Percentiles rank a stretch among this genome's conserved stretches.
Conservation (phyloP, 1,140 invertebrate genomes). For the Aphis gossypii region DNA sequence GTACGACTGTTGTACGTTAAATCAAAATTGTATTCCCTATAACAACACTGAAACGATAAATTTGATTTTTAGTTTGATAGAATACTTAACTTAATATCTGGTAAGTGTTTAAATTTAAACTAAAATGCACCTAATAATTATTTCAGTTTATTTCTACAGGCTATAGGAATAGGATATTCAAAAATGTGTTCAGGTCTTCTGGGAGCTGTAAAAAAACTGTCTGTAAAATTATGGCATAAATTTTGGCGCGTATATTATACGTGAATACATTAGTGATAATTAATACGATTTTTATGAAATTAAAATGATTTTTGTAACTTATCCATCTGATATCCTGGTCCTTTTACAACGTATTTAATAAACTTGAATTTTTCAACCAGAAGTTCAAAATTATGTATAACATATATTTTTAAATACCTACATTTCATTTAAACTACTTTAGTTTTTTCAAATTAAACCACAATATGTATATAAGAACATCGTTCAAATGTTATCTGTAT, state of each 20-base stretch:
- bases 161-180: no score
- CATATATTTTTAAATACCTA: not conserved
- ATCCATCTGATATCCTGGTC: no score
- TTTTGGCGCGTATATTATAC: not conserved
- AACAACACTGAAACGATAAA: not conserved
- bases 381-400: not conserved
- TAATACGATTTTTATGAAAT: not conserved
- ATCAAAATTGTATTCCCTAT: not conserved
- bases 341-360: not conserved
- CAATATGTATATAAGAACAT: not conserved
- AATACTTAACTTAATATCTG: no score
- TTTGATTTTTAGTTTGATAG: no score
- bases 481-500: not conserved
- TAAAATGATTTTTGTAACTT: not conserved
- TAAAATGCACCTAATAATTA: no score
- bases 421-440: not conserved
- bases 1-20: not conserved
- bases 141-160: not conserved
- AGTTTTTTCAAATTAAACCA: not conserved
- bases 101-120: no score
- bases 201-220: no score
- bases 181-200: no score
- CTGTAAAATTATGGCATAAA: no score
- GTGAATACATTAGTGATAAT: not conserved
- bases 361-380: not conserved